Evolutionary conservation across 53 echinoderm and acorn worm genomes (phyloP).

Genomic region (Paracentrotus lividus): DNA sequence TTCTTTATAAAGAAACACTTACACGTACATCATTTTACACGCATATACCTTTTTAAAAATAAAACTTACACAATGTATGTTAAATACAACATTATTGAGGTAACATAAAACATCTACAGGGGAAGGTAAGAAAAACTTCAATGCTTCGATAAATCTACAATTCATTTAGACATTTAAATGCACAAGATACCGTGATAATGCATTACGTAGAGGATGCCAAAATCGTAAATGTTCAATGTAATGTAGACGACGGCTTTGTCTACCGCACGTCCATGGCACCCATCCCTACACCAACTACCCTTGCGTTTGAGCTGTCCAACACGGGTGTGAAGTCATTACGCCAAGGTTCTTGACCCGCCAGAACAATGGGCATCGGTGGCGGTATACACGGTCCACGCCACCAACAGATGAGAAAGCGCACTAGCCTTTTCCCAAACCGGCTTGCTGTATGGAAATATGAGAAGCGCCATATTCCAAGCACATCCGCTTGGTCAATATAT

Average conservation of each 20-base stretch:
- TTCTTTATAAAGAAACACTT: neutral
- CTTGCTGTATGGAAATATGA: slow-evolving; percentile 40
- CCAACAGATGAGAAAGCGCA: neutral
- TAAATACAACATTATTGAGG: neutral
- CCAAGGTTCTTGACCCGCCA: slow-evolving; percentile 58
- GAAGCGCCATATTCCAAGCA: slow-evolving; percentile 39
- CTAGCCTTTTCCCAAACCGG: slow-evolving; percentile 51
- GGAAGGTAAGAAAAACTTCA: neutral
- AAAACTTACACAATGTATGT: neutral
- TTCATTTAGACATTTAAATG: slow-evolving; percentile 26
- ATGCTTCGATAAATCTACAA: neutral
- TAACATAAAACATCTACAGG: neutral
- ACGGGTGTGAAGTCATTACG: slow-evolving; percentile 34
- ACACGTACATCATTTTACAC: no score
- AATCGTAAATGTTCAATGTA: slow-evolving; percentile 30
- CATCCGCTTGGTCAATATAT: slow-evolving; percentile 70
- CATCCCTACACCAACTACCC: neutral
- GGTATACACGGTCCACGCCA: slow-evolving; percentile 1
- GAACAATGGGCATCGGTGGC: slow-evolving; percentile 54
- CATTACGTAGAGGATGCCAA: slow-evolving; percentile 7
- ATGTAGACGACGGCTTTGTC: slow-evolving; percentile 49
- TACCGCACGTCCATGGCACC: neutral
- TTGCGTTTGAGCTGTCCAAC: neutral
- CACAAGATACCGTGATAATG: slow-evolving; percentile 7
- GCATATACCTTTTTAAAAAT: neutral